Evolutionary conservation across 2,113 vertebrate species (phyloP).

Genomic region (Macrotis lagotis): DNA sequence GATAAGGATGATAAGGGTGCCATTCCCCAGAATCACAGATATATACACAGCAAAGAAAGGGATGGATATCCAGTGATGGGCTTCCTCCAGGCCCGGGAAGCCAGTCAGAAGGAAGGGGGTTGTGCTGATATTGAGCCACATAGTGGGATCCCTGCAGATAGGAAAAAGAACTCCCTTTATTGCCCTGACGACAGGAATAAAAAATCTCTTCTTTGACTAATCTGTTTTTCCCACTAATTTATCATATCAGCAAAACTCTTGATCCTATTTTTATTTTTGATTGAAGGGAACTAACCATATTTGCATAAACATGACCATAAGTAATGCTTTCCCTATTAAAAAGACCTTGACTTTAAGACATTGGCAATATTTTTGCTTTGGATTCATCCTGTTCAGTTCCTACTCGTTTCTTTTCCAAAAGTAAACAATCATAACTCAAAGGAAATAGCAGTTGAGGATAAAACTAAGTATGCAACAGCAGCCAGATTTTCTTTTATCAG

Average conservation of each 20-base stretch:
- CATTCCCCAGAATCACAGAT: conserved; percentile 51
- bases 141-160: background rate
- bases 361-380: background rate
- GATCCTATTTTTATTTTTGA: background rate
- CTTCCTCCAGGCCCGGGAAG: conserved; percentile 26
- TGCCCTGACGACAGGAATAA: background rate
- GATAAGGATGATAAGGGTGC: conserved; percentile 43
- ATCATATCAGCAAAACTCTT: background rate
- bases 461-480: background rate
- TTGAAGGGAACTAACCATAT: background rate
- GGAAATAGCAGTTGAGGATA: background rate
- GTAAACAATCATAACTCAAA: background rate
- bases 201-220: background rate
- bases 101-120: conserved; percentile 54
- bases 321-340: background rate
- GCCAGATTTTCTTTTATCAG: background rate
- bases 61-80: conserved; percentile 52
- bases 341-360: background rate
- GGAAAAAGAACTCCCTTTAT: background rate
- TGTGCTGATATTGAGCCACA: conserved; percentile 16
- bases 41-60: conserved; percentile 54
- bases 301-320: background rate
- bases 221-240: background rate
- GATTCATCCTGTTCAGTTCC: background rate
- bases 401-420: background rate